Evolutionary conservation across 2,797 vertebrate genomes (phyloP).

Genomic region (Bradypus variegatus): DNA sequence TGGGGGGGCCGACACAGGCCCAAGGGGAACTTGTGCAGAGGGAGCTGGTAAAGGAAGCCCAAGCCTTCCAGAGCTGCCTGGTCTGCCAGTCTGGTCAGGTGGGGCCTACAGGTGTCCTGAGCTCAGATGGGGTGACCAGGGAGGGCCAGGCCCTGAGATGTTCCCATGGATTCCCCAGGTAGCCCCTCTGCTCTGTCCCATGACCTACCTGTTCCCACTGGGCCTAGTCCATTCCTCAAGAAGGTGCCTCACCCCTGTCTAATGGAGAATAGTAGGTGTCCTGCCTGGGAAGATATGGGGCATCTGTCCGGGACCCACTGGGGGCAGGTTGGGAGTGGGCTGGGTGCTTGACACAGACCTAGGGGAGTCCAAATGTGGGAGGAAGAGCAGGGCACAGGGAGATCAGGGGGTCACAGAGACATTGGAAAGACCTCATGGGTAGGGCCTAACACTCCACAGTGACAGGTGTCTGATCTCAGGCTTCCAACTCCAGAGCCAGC

Average conservation of each 20-base stretch:
- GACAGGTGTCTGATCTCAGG: conserved; percentile 60
- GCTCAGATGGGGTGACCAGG: background rate
- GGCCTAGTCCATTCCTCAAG: background rate
- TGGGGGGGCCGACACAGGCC: background rate
- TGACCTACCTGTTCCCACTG: background rate
- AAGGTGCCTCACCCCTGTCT: background rate
- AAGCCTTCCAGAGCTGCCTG: background rate
- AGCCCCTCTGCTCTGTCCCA: background rate
- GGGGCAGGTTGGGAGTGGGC: background rate
- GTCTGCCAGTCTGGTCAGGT: background rate
- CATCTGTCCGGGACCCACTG: background rate
- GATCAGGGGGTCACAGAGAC: background rate
- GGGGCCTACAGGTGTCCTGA: background rate
- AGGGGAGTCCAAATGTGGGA: background rate
- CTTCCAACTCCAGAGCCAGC: background rate
- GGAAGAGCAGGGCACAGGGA: background rate
- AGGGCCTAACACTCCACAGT: conserved; percentile 3
- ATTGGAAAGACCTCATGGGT: background rate
- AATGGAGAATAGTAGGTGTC: background rate
- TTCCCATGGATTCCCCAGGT: background rate
- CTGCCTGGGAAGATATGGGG: background rate
- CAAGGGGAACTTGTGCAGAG: background rate
- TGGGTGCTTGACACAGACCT: background rate
- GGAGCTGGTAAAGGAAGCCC: background rate
- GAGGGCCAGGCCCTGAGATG: background rate